Evolutionary conservation across 2,888 invertebrate genomes (phyloP), one percentile per base, ranked within the genome.

Genomic region (Amblyjoppa fuscipennis): DNA sequence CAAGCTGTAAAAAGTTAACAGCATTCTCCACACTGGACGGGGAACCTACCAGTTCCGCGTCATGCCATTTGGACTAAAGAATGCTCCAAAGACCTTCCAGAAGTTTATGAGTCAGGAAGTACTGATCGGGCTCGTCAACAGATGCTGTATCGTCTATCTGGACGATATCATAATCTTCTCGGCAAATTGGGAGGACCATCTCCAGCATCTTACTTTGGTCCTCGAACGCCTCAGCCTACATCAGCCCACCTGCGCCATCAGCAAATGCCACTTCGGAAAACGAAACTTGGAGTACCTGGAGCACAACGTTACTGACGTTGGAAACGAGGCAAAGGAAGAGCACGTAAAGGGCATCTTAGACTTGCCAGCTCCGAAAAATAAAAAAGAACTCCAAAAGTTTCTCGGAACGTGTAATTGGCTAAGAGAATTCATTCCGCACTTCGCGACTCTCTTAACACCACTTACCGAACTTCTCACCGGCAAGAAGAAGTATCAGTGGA

Each of bases 11-110:
- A 16, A 86, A 82, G 16, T 82, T 88, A 6, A 91, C 91, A 0
- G 90, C 91, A 0, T 91, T 91, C 75, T 41, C 87, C 13, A 90
- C 90, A 0, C 90, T 90, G 4, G 89, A 91, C 64, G 88, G 89
- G 89, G 88, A 0, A 75, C 75, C 0, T 92, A 88, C 83, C 88
- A 90, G 45, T 92, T 91, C 66, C 76, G 81, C 6, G 88, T 91
- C 1, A 90, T 90, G 90, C 90, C 90, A 28, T 90, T 90, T 56
- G 90, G 89, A 0, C 64, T 90, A 4, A 89, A 89, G 71, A 87
- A 86, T 66, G 90, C 91, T 1, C 91, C 89, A 1, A 77, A 87
- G 1, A 89, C 75, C 0, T 75, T 64, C 87, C 88, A 90, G 86
- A 85, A 90, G 82, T 89, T 91, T 2, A 90, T 90, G 87, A 81